These are phyloP conservation scores for Todiramphus chloris DNA, from an alignment of 2,113 vertebrate species.

Conservation along the genomic window DNA sequence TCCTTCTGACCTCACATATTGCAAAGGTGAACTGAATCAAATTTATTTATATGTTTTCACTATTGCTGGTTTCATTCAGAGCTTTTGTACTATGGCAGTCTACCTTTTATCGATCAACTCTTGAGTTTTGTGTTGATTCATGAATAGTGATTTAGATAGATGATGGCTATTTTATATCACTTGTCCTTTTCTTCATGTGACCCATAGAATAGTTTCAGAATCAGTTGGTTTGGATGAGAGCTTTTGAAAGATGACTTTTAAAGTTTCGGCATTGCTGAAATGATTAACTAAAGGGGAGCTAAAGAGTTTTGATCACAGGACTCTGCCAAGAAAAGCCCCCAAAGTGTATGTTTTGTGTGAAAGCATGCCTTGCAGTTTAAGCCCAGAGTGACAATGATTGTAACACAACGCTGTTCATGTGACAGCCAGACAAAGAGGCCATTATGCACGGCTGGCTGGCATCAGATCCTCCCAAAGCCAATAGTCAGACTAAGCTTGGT, in stretches of 20 bases:
- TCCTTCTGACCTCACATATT: not conserved
- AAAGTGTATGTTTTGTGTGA: slow-evolving; percentile 66
- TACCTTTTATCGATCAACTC: not conserved
- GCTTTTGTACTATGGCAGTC: not conserved
- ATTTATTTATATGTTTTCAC: not conserved
- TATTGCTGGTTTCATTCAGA: not conserved
- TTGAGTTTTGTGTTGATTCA: not conserved
- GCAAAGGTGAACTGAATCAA: not conserved
- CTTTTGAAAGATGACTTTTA: slow-evolving; percentile 12
- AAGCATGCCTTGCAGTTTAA: slow-evolving; percentile 68
- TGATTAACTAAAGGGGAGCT: not conserved
- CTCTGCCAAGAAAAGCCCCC: slow-evolving; percentile 51
- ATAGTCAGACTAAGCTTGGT: slow-evolving; percentile 57
- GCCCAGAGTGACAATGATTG: slow-evolving; percentile 73
- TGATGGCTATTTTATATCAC: not conserved
- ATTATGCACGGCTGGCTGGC: slow-evolving; percentile 73
- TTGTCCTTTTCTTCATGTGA: not conserved
- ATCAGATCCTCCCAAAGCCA: slow-evolving; percentile 55
- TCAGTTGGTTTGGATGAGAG: not conserved
- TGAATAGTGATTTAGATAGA: not conserved
- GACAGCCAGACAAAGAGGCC: slow-evolving; percentile 78
- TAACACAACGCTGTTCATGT: slow-evolving; percentile 79
- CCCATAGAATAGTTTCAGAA: not conserved
- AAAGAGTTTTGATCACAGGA: slow-evolving; percentile 53
- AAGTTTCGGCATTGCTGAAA: not conserved